Evolutionary conservation across 1,140 invertebrate species (phyloP).

Genomic region (Venturia canescens): DNA sequence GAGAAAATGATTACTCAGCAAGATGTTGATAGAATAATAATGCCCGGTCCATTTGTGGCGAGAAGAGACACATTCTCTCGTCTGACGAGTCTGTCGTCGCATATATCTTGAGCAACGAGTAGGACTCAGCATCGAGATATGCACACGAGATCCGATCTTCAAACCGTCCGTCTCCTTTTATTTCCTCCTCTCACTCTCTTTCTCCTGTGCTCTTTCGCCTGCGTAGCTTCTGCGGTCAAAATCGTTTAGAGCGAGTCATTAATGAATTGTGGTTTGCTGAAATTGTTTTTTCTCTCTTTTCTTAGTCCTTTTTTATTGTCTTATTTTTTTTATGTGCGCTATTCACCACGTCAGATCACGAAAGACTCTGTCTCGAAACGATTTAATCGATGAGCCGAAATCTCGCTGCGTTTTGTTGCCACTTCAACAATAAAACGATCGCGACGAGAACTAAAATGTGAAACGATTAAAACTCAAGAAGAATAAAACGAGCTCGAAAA

Average conservation of each 20-base stretch:
- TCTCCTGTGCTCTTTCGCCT: background rate
- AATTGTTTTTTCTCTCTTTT: background rate
- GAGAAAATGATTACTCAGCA: conserved; percentile 11
- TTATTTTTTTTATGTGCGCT: background rate
- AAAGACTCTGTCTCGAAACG: background rate
- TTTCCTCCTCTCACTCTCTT: background rate
- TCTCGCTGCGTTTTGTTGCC: background rate
- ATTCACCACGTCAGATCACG: conserved; percentile 1
- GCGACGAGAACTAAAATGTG: background rate
- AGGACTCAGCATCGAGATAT: conserved; percentile 14
- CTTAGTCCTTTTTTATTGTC: too few species aligned
- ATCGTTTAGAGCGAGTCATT: conserved; percentile 7
- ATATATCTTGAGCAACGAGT: background rate
- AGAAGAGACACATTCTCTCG: conserved; percentile 18
- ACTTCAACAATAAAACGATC: background rate
- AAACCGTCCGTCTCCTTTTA: background rate
- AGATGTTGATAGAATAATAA: conserved; percentile 23
- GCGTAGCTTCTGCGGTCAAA: conserved; percentile 15
- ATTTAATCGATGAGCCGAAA: background rate
- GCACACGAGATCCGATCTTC: conserved; percentile 12
- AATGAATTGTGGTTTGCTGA: background rate
- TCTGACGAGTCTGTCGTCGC: background rate
- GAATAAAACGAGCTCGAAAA: background rate
- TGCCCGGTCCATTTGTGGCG: conserved; percentile 14
- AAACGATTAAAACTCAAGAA: background rate